Base-by-base conservation (phyloP, 2,797 vertebrate species). In the Trachops cirrhosus region DNA sequence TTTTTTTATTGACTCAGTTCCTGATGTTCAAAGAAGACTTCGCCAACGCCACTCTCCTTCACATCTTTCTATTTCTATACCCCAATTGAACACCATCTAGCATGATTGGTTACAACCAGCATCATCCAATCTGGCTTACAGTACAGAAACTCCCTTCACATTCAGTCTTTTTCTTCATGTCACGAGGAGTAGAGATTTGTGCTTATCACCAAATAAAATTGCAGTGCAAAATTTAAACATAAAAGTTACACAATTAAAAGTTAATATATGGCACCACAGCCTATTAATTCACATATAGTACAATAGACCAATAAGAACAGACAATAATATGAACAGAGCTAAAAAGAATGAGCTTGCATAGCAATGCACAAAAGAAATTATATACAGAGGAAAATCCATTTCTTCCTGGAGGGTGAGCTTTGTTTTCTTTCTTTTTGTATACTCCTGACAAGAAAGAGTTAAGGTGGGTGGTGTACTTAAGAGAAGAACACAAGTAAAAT, bases 201-300 rank as follows among this genome's bases (percentile, higher is more conserved):
- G 99, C 99, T 99, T 99, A 99, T 99, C 99, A 99, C 99, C 99
- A 99, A 99, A 99, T 98, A 98, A 99, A 99, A 99, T 99, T 98
- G 99, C 99, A 99, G 99, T 99, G 99, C 99, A 99, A 99, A 99
- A 98, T 99, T 99, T 99, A 99, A 99, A 99, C 99, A 99, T 98
- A 99, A 99, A 99, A 98, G 99, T 99, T 99, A 99, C 99, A 99
- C 99, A 99, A 99, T 99, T 99, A 99, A 99, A 98, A 98, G 98
- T 99, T 99, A 99, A 99, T 99, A 99, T 99, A 99, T 99, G 99
- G 99, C 99, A 99, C 99, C 99, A 99, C 98, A 99, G 99, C 99
- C 99, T 99, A 98, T 99, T 99, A 99, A 99, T 99, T 99, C 99
- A 99, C 99, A 99, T 99, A 99, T 99, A 99, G 98, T 99, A 99